Percentiles rank a stretch among this genome's conserved stretches.
Evolutionary conservation across 2,888 invertebrate genomes (phyloP).

Genomic region (Chirona hameri): DNA sequence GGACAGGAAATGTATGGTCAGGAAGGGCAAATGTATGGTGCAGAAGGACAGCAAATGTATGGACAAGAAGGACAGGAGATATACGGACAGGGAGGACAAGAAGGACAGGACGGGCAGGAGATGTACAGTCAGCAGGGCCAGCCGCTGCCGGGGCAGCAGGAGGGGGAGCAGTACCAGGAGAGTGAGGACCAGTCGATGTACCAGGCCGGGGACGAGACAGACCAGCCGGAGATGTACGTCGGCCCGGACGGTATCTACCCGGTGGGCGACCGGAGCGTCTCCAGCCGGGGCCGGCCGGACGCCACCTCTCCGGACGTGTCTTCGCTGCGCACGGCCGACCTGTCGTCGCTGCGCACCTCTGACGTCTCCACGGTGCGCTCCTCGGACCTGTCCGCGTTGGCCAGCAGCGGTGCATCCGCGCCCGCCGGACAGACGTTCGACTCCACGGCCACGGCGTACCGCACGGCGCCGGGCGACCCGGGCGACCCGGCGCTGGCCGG

Average conservation of each 20-base stretch:
- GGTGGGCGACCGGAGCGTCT: neutral
- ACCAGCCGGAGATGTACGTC: neutral
- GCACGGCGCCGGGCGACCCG: neutral
- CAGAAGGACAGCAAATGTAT: too few species aligned
- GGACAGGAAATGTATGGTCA: too few species aligned
- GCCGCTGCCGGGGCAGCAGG: too few species aligned
- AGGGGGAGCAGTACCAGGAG: neutral
- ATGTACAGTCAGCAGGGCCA: too few species aligned
- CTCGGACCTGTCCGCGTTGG: neutral
- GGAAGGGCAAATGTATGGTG: too few species aligned
- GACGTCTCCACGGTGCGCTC: constrained; percentile 24
- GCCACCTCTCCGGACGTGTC: neutral
- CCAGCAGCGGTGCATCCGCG: neutral
- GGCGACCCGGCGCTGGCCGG: neutral
- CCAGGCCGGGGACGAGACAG: neutral
- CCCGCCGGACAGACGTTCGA: neutral
- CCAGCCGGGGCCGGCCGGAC: neutral
- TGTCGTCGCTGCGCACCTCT: neutral
- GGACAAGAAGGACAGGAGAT: too few species aligned
- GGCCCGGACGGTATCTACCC: constrained; percentile 12
- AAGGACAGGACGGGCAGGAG: too few species aligned
- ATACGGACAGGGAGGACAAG: too few species aligned
- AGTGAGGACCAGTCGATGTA: neutral
- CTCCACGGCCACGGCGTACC: neutral
- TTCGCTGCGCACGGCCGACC: constrained; percentile 2